Base-by-base conservation (phyloP, 37 sponge, comb jelly and placozoan genomes). In the Petrosia ficiformis region DNA sequence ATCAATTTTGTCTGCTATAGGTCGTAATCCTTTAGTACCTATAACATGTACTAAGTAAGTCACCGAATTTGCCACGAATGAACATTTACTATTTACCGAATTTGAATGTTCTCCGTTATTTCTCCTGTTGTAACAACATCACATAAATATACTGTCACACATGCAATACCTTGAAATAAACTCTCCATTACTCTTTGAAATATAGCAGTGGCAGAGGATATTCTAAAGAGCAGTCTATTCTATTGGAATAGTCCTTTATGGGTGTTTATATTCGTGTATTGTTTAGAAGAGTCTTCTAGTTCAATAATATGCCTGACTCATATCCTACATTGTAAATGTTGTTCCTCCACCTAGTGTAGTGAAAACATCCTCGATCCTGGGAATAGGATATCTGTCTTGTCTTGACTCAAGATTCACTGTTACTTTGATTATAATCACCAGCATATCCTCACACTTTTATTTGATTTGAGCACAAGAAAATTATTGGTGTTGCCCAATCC, bases 211-310 rank as follows among this genome's bases (percentile, higher is more conserved):
- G 71, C 71, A 24, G 44, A 70, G 29, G 37, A 36, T 34, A 70
- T 35, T 10, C 71, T 41, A 70, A 70, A 70, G 14, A 41, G 71
- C 26, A 70, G 22, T 6, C 39, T 8, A 70, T 70, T 11, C 11
- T 70, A 70, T 24, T 19, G 22, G 21, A 42, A 70, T 32, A 70
- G 44, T 10, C 71, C 71, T 34, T 70, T 70, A 24, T 70, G 44
- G 26, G 71, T 70, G 22, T 70, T 10, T 36, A 70, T 70, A 11
- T 21, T 24, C 19, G 21, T n/a, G 34, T 41, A 40, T 42, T 35
- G 10, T 70, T 6, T 35, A 35, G 8, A n/a, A n/a, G n/a, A n/a
- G n/a, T 26, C 21, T 16, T 70, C 26, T n/a, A n/a, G n/a, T n/a
- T n/a, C n/a, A n/a, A n/a, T n/a, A n/a, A n/a, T n/a, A n/a, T n/a